These are phyloP conservation scores for Gymnodraco acuticeps DNA, from an alignment of 2,797 vertebrate genomes.

Conservation along the genomic window DNA sequence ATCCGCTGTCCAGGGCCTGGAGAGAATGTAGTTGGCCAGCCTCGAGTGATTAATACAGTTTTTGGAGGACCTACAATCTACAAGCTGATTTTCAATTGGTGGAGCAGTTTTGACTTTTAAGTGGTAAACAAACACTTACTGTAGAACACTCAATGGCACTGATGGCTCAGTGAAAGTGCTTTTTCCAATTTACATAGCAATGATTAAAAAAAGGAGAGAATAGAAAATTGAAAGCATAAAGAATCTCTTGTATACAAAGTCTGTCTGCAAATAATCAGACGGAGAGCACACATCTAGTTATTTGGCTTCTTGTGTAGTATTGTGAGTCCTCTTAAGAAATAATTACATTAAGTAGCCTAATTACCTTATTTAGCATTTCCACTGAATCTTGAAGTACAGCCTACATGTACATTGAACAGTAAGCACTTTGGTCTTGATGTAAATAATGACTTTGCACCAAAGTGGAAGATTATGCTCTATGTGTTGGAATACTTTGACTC, in stretches of 20 bases:
- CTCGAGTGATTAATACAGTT: too few relatives aligned
- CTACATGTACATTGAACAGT: slow-evolving; percentile 24
- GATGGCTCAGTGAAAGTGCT: neutral
- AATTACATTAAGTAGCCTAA: slow-evolving; percentile 56
- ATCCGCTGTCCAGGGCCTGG: too few relatives aligned
- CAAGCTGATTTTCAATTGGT: too few relatives aligned
- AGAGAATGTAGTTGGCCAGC: too few relatives aligned
- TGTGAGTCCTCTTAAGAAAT: slow-evolving; percentile 46
- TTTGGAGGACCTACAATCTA: too few relatives aligned
- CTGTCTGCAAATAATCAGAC: slow-evolving; percentile 31
- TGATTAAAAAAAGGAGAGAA: slow-evolving; percentile 10
- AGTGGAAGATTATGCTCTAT: slow-evolving; percentile 50
- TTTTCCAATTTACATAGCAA: neutral
- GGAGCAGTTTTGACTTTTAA: too few relatives aligned
- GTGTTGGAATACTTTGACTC: slow-evolving; percentile 54
- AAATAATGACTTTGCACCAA: slow-evolving; percentile 59
- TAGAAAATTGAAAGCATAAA: neutral
- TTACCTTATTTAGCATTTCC: slow-evolving; percentile 69
- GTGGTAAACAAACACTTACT: too few relatives aligned
- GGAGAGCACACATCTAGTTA: slow-evolving; percentile 31
- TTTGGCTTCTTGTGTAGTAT: slow-evolving; percentile 49
- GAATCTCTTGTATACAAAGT: slow-evolving; percentile 32
- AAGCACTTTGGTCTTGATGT: slow-evolving; percentile 59
- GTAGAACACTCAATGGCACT: neutral
- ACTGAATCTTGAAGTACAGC: slow-evolving; percentile 59